phyloP scores from a whole-genome alignment of 1,140 invertebrate genomes.

The Pseudomyrmex gracilis region DNA sequence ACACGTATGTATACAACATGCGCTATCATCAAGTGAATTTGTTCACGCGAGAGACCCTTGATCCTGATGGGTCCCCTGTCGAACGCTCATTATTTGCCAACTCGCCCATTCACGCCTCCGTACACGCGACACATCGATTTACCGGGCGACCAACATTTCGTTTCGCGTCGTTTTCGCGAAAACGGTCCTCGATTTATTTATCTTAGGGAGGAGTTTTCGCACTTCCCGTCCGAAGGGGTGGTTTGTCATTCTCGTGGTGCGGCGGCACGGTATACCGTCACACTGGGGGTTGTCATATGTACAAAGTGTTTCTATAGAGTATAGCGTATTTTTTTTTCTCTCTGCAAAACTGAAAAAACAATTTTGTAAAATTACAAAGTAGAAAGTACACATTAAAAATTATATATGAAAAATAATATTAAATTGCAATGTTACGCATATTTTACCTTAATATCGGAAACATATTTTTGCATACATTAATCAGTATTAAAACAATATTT shows the following conservation, averaged over 20 bases:
- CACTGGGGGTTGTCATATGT: conserved; percentile 17
- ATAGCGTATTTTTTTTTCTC: neutral
- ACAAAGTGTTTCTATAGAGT: conserved; percentile 22
- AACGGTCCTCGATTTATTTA: conserved; percentile 74
- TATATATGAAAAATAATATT: neutral
- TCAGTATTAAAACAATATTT: no score
- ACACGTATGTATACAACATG: neutral
- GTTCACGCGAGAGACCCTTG: neutral
- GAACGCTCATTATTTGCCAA: conserved; percentile 57
- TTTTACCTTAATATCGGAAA: neutral
- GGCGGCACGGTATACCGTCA: conserved; percentile 31
- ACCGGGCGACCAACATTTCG: conserved; percentile 57
- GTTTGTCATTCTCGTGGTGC: conserved; percentile 44
- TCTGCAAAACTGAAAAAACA: neutral
- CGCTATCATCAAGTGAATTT: conserved; percentile 33
- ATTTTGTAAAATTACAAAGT: neutral
- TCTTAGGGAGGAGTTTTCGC: conserved; percentile 64
- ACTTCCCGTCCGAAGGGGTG: conserved; percentile 27
- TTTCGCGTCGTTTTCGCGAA: conserved; percentile 55
- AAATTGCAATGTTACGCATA: neutral
- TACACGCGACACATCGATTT: conserved; percentile 36
- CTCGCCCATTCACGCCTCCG: conserved; percentile 42
- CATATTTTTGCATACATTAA: no score
- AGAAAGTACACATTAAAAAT: no score
- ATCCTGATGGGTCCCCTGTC: neutral